Evolutionary conservation across 2,113 vertebrate species (phyloP).

Genomic region (Poicephalus gulielmi): DNA sequence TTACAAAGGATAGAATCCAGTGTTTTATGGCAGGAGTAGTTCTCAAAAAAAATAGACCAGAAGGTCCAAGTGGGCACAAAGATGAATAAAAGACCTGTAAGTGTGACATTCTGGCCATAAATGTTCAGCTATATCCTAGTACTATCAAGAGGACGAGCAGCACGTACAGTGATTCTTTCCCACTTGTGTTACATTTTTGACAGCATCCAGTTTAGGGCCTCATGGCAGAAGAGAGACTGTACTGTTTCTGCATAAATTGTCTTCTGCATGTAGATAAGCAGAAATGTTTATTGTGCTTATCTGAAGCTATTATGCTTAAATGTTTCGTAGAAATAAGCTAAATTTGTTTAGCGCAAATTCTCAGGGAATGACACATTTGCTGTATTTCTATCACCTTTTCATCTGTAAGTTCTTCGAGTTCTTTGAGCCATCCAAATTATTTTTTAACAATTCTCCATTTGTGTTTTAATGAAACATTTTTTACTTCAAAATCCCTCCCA

Average conservation of each 20-base stretch:
- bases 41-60: neutral
- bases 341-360: neutral
- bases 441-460: neutral
- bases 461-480: neutral
- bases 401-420: neutral
- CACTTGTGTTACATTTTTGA: neutral
- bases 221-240: neutral
- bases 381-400: neutral
- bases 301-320: neutral
- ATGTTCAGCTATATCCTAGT: neutral
- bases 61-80: neutral
- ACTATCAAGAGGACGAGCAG: neutral
- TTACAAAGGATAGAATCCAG: neutral
- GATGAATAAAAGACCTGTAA: rapidly evolving
- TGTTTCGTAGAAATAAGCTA: neutral
- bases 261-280: neutral
- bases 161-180: neutral
- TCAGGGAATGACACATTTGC: neutral
- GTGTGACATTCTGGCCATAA: neutral
- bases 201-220: neutral
- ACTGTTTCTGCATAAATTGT: neutral
- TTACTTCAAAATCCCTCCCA: neutral
- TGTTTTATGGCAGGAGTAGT: rapidly evolving
- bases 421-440: neutral
- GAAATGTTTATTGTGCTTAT: neutral